Evolutionary conservation across 2,888 invertebrate species (phyloP).

Genomic region (Rhingia campestris): DNA sequence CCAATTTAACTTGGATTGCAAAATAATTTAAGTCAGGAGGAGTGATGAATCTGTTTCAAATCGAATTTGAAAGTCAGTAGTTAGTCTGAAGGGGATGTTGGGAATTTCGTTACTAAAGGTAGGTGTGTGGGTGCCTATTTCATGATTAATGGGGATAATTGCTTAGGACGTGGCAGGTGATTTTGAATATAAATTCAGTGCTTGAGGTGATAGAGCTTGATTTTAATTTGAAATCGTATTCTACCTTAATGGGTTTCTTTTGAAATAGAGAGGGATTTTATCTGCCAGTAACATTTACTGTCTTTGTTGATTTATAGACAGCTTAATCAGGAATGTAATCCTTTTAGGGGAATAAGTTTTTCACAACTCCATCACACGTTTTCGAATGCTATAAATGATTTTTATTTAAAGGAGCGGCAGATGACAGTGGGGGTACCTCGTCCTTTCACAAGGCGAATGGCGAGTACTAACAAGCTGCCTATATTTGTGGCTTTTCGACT

Average conservation of each 20-base stretch:
- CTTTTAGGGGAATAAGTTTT: too few species aligned
- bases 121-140: neutral
- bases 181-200: neutral
- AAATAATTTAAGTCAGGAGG: slow-evolving; percentile 3
- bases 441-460: too few species aligned
- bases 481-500: too few species aligned
- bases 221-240: neutral
- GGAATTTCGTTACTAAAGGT: neutral
- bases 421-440: too few species aligned
- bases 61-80: slow-evolving; percentile 10
- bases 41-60: slow-evolving; percentile 45
- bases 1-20: slow-evolving; percentile 20
- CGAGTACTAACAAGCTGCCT: too few species aligned
- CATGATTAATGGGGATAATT: slow-evolving; percentile 26
- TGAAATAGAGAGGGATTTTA: too few species aligned
- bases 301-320: too few species aligned
- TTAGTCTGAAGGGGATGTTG: slow-evolving; percentile 1
- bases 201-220: neutral
- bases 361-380: too few species aligned
- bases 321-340: too few species aligned
- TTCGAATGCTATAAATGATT: too few species aligned
- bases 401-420: too few species aligned
- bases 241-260: neutral
- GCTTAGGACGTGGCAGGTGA: slow-evolving; percentile 1
- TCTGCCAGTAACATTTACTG: too few species aligned